Percentiles rank a stretch among this genome's conserved stretches.
phyloP scores from a whole-genome alignment of 2,797 vertebrate genomes.

The Agapornis canus region DNA sequence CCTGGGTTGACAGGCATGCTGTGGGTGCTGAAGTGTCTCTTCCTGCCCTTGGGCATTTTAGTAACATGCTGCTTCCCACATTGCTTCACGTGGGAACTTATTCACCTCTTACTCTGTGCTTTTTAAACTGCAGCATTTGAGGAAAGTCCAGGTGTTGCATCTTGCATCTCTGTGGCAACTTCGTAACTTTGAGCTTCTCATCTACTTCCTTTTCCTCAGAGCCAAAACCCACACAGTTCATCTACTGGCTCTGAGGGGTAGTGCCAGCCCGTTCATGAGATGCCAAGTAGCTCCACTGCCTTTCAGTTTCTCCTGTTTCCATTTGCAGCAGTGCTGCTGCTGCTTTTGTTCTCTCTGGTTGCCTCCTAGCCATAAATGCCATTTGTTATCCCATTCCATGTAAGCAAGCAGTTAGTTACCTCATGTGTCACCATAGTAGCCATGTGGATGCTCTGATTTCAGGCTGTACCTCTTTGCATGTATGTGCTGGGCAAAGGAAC shows the following conservation, averaged over 20 bases:
- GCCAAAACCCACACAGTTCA: accelerated
- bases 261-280: not conserved
- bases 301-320: not conserved
- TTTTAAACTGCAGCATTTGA: not conserved
- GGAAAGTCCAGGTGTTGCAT: not conserved
- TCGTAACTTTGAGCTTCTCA: not conserved
- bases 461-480: not conserved
- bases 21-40: not conserved
- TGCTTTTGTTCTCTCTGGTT: not conserved
- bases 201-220: not conserved
- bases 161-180: not conserved
- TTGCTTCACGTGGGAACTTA: not conserved
- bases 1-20: not conserved
- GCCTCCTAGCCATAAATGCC: not conserved
- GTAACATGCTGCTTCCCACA: not conserved
- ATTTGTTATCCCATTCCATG: not conserved
- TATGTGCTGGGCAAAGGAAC: not conserved
- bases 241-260: not conserved
- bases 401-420: not conserved
- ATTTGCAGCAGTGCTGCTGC: not conserved
- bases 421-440: not conserved
- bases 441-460: not conserved
- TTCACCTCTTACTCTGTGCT: not conserved
- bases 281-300: not conserved
- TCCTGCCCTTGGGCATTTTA: not conserved